phyloP scores from a whole-genome alignment of 2,113 vertebrate species.

The Aegypius monachus region DNA sequence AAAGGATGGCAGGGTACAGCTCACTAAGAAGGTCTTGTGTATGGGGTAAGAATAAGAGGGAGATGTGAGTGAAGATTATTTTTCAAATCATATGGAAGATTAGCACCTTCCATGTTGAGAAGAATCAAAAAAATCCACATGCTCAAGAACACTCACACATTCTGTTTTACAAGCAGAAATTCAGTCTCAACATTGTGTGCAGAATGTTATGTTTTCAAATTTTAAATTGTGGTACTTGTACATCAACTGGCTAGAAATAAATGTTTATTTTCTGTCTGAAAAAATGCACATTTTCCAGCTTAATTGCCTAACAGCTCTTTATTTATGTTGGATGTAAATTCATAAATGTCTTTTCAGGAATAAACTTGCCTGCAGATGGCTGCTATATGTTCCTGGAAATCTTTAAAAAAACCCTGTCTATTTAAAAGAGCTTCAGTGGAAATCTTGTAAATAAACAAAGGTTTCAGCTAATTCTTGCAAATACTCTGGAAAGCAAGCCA shows the following conservation, averaged over 20 bases:
- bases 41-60: background rate
- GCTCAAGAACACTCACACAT: background rate
- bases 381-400: constrained; percentile 8
- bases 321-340: constrained; percentile 46
- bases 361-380: constrained; percentile 38
- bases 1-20: background rate
- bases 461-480: constrained; percentile 9
- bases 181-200: background rate
- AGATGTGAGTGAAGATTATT: background rate
- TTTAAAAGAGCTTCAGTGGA: constrained; percentile 29
- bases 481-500: background rate
- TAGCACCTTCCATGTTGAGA: background rate
- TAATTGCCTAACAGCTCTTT: constrained; percentile 38
- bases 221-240: constrained; percentile 13
- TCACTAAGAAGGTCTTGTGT: background rate
- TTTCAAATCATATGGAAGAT: background rate
- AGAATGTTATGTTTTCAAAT: constrained; percentile 1
- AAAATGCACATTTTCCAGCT: background rate
- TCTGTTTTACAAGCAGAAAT: constrained; percentile 7
- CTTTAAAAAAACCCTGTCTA: background rate
- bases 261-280: constrained; percentile 64
- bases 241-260: constrained; percentile 26
- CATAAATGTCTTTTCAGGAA: constrained; percentile 30
- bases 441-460: constrained; percentile 45
- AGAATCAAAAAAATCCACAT: background rate